phyloP scores from a whole-genome alignment of 2,797 vertebrate genomes.

The Macrochelys suwanniensis region DNA sequence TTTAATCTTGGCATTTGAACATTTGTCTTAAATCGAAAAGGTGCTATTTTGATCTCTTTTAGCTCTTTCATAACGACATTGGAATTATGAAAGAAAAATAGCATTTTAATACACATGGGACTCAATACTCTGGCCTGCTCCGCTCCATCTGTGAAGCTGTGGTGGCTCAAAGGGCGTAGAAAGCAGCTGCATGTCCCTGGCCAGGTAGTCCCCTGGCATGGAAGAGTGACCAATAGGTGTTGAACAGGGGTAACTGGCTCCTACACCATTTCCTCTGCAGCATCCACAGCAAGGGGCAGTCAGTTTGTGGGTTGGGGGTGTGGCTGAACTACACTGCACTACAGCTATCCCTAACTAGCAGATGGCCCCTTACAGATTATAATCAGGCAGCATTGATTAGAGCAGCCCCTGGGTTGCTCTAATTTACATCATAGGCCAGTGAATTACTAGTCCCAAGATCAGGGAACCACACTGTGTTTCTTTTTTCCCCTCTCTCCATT shows the following conservation, averaged over 20 bases:
- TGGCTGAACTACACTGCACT: neutral
- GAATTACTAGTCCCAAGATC: neutral
- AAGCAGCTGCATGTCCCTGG: neutral
- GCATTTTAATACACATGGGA: neutral
- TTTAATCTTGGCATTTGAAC: neutral
- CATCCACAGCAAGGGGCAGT: neutral
- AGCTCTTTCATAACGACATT: neutral
- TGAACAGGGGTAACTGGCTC: neutral
- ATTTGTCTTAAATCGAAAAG: neutral
- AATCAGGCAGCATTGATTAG: neutral
- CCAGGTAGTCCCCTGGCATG: neutral
- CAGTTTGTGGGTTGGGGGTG: neutral
- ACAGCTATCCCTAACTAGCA: neutral
- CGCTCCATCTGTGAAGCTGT: neutral
- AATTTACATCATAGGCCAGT: neutral
- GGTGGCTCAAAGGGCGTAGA: neutral
- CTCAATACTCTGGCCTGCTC: neutral
- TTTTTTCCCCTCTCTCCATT: rapidly evolving
- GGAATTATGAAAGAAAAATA: neutral
- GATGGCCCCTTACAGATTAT: neutral
- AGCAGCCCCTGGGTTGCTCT: neutral
- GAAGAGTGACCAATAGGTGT: neutral
- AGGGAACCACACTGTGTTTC: neutral
- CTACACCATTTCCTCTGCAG: neutral
- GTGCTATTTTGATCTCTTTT: neutral